Conservation (phyloP, 1,140 invertebrate genomes). For the Myzus persicae region DNA sequence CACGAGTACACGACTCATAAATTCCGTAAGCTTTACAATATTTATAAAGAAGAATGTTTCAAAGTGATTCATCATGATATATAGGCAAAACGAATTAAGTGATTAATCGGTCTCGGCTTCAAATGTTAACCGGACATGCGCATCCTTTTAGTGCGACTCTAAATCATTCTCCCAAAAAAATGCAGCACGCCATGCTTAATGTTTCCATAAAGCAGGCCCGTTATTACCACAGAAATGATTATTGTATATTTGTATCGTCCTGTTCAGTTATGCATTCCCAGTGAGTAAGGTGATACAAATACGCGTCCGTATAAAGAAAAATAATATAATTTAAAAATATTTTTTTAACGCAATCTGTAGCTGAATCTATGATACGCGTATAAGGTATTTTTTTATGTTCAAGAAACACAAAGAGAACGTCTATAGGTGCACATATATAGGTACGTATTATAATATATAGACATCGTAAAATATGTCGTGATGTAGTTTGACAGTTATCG, state of each 20-base stretch:
- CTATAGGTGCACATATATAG: background rate
- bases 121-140: background rate
- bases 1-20: background rate
- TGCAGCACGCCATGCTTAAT: background rate
- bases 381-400: background rate
- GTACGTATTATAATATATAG: background rate
- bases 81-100: background rate
- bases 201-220: background rate
- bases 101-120: background rate
- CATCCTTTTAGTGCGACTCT: background rate
- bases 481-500: background rate
- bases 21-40: background rate
- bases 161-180: background rate
- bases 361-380: background rate
- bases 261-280: background rate
- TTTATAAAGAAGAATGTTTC: background rate
- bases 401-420: background rate
- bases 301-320: background rate
- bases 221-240: background rate
- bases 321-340: conserved; percentile 7
- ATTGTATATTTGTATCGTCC: background rate
- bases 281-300: background rate
- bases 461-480: conserved; percentile 16
- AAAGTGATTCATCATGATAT: background rate
- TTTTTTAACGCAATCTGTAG: background rate